Conservation (phyloP, 2,797 vertebrate genomes). For the Amblyopsis hoosieri region DNA sequence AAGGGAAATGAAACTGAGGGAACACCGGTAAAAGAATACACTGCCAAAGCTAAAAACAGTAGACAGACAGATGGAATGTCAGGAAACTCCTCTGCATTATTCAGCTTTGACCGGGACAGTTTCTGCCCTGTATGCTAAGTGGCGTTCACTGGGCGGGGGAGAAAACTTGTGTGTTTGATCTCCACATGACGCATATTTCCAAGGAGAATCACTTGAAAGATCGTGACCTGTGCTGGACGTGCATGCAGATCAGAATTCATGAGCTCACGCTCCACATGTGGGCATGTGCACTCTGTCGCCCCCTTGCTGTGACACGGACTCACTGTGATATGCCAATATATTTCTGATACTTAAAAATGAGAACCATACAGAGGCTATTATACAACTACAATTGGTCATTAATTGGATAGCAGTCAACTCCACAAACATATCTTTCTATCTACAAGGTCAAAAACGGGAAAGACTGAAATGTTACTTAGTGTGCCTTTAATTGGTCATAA, state of each 20-base stretch:
- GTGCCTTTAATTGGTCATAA: no score
- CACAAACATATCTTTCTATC: no score
- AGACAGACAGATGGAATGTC: conserved; percentile 50
- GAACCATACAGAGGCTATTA: no score
- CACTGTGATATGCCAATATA: conserved; percentile 8
- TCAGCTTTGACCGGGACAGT: conserved; percentile 54
- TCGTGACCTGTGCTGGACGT: conserved; percentile 18
- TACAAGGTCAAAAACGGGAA: no score
- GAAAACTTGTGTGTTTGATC: conserved; percentile 58
- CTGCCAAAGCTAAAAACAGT: conserved; percentile 59
- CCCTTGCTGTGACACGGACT: conserved; percentile 12
- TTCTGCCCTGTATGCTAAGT: conserved; percentile 54
- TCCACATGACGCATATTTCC: conserved; percentile 38
- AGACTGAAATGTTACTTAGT: no score
- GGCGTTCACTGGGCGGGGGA: conserved; percentile 26
- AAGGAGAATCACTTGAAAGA: conserved; percentile 27
- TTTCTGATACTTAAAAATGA: no score
- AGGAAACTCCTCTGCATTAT: conserved; percentile 69
- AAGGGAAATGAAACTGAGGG: conserved; percentile 38
- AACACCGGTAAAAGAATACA: background rate
- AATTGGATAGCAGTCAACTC: no score
- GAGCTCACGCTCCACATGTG: background rate
- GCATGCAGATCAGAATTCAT: conserved; percentile 27
- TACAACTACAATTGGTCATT: no score
- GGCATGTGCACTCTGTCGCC: conserved; percentile 14